phyloP scores from a whole-genome alignment of 2,888 invertebrate genomes.

The Dermolepida albohirtum region DNA sequence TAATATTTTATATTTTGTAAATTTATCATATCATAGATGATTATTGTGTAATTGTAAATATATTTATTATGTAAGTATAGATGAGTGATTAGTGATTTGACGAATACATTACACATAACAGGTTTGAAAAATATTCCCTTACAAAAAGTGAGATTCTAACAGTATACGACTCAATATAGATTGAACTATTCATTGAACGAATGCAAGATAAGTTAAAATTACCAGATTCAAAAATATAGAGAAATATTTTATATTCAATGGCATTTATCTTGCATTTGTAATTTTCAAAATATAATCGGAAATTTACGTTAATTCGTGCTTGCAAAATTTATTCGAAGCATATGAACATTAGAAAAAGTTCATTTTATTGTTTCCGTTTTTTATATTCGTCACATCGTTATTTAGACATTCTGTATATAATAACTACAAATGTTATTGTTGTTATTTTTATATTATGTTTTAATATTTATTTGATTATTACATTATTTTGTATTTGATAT shows the following conservation, averaged over 20 bases:
- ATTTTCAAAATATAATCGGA: neutral
- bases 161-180: conserved; percentile 56
- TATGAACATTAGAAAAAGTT: no score
- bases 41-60: conserved; percentile 43
- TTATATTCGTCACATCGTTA: conserved; percentile 31
- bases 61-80: conserved; percentile 35
- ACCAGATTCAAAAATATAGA: neutral
- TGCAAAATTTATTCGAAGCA: no score
- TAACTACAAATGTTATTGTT: conserved; percentile 37
- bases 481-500: conserved; percentile 1
- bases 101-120: conserved; percentile 49
- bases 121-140: conserved; percentile 46
- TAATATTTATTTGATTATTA: conserved; percentile 32
- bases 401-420: conserved; percentile 32
- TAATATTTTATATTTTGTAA: conserved; percentile 60
- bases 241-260: neutral
- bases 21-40: conserved; percentile 58
- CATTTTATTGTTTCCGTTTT: neutral
- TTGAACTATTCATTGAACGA: conserved; percentile 4
- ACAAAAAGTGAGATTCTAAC: conserved; percentile 52
- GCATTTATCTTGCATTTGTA: conserved; percentile 21
- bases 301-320: no score
- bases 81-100: conserved; percentile 49
- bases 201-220: conserved; percentile 5
- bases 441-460: conserved; percentile 32